Evolutionary conservation across 2,888 invertebrate species (phyloP).

Genomic region (Aphodius sticticus): DNA sequence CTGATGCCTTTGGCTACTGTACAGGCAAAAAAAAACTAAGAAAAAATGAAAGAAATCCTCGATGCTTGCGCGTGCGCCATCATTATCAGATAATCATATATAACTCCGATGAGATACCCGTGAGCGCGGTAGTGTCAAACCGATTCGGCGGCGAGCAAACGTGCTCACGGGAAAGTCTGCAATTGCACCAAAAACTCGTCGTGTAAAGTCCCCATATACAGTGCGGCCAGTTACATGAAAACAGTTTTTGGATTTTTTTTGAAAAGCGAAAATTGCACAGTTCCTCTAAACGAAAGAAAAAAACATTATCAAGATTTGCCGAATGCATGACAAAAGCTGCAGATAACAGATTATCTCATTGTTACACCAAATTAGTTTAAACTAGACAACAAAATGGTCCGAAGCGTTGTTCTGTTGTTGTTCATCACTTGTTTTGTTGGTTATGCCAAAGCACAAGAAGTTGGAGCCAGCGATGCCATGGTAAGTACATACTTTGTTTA

Average conservation of each 20-base stretch:
- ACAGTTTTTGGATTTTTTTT: background rate
- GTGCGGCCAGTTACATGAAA: conserved; percentile 4
- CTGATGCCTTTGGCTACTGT: too few species aligned
- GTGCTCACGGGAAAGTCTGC: background rate
- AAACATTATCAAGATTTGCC: background rate
- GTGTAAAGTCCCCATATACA: background rate
- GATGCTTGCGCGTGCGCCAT: background rate
- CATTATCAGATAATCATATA: background rate
- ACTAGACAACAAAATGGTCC: background rate
- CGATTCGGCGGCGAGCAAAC: background rate
- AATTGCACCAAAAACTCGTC: background rate
- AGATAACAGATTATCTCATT: background rate
- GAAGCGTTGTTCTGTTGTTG: background rate
- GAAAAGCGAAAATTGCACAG: background rate
- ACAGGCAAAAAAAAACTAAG: too few species aligned
- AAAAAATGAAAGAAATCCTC: background rate
- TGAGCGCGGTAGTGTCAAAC: background rate
- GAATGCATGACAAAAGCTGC: background rate
- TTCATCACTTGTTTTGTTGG: background rate
- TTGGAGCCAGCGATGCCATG: background rate
- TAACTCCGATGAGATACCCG: background rate
- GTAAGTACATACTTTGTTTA: background rate
- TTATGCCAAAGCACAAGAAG: background rate
- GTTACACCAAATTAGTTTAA: background rate
- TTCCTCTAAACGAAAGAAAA: background rate